Evolutionary conservation across 1,140 invertebrate genomes (phyloP).

Genomic region (Diachasma alloeum): DNA sequence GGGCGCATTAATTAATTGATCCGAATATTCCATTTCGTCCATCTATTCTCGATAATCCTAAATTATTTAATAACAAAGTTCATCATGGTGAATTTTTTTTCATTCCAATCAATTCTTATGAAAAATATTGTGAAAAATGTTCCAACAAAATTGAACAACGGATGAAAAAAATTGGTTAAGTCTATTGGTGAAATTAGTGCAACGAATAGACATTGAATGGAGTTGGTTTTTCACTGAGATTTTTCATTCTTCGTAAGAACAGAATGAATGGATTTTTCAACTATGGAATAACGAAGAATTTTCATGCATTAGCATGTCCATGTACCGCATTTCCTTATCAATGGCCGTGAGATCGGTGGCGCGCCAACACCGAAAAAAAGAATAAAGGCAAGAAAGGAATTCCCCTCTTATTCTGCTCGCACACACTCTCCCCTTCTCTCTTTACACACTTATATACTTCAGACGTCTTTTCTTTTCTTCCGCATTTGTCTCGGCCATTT

Average conservation of each 20-base stretch:
- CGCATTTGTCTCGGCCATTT: constrained; percentile 17
- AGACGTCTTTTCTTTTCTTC: constrained; percentile 21
- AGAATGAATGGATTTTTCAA: not conserved
- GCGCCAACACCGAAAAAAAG: not conserved
- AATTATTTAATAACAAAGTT: not conserved
- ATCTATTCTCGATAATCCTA: not conserved
- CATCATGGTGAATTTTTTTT: not conserved
- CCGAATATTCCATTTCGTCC: constrained; percentile 15
- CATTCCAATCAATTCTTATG: not conserved
- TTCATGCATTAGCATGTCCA: constrained; percentile 31
- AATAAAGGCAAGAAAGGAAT: constrained; percentile 6
- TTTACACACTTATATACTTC: not conserved
- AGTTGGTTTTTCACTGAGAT: not conserved
- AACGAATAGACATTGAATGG: no score
- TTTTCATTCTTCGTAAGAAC: not conserved
- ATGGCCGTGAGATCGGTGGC: not conserved
- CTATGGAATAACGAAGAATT: constrained; percentile 28
- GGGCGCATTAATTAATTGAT: constrained; percentile 50
- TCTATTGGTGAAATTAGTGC: no score
- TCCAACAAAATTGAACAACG: no score
- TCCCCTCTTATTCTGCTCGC: constrained; percentile 7
- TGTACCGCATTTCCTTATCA: constrained; percentile 31
- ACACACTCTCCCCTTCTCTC: not conserved
- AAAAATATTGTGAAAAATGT: not conserved
- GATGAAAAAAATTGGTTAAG: no score